Percentiles rank a stretch among this genome's conserved stretches.
These are phyloP conservation scores for Bimastos eiseni DNA, from an alignment of 2,888 invertebrate genomes.

Conservation along the genomic window DNA sequence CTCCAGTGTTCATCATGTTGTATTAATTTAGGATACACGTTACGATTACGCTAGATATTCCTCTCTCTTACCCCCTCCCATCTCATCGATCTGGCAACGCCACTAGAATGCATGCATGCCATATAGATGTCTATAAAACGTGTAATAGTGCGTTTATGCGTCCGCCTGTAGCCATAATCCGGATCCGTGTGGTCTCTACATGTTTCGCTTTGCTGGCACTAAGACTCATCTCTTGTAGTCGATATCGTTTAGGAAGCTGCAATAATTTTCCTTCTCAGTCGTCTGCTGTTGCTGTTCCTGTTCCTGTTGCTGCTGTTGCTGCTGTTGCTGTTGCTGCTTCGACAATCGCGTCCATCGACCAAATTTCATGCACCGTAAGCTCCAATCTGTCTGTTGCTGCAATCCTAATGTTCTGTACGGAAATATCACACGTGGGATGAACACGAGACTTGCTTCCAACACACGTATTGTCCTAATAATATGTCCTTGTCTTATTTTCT, in stretches of 20 bases:
- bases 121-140: not conserved
- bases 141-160: not conserved
- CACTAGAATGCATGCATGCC: not conserved
- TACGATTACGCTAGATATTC: too few species aligned
- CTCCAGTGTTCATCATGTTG: too few species aligned
- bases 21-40: too few species aligned
- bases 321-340: not conserved
- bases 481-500: too few species aligned
- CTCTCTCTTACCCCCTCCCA: too few species aligned
- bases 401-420: not conserved
- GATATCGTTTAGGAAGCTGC: not conserved
- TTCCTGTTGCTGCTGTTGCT: not conserved
- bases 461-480: too few species aligned
- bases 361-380: not conserved
- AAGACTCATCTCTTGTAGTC: slow-evolving; percentile 3
- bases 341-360: not conserved
- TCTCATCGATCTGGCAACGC: too few species aligned
- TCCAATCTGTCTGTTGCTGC: not conserved
- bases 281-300: not conserved
- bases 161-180: not conserved
- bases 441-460: not conserved
- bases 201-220: not conserved
- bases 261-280: not conserved
- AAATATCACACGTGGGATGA: not conserved
- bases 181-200: not conserved